A percentile compares a stretch with the other conserved stretches of the same genome.
These are phyloP conservation scores for Yponomeuta cagnagella DNA, from an alignment of 2,888 invertebrate species.

Conservation along the genomic window DNA sequence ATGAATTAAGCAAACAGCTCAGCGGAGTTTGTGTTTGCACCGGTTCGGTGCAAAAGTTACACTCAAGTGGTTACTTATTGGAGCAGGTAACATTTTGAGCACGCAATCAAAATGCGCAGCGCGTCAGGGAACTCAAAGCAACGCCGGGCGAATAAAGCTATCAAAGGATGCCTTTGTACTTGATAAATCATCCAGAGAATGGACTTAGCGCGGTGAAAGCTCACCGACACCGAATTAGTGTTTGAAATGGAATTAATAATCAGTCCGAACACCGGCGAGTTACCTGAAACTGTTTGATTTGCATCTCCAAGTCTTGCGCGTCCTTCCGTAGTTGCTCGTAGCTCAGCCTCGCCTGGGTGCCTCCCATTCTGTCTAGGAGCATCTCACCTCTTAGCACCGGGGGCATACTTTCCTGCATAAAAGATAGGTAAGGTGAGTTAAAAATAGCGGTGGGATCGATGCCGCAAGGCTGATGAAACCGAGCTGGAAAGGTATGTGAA, in stretches of 20 bases:
- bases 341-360: slow-evolving; percentile 82
- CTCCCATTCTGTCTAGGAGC: slow-evolving; percentile 83
- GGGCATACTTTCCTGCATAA: slow-evolving; percentile 78
- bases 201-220: background rate
- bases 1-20: background rate
- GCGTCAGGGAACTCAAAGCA: background rate
- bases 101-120: background rate
- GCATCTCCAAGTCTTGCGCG: slow-evolving; percentile 87
- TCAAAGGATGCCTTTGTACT: background rate
- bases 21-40: background rate
- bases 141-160: background rate
- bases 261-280: background rate
- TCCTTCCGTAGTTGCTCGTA: slow-evolving; percentile 89
- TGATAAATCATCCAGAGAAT: background rate
- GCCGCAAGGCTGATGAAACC: background rate
- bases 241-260: background rate
- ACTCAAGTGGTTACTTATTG: background rate
- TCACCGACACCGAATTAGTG: background rate
- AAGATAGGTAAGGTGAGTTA: slow-evolving; percentile 6
- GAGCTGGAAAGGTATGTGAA: too few species aligned
- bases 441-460: slow-evolving; percentile 6
- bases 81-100: background rate
- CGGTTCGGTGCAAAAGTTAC: background rate
- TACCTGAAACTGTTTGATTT: slow-evolving; percentile 88
- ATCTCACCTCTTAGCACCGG: slow-evolving; percentile 89